phyloP scores from a whole-genome alignment of 2,888 invertebrate species.

The Machimus rusticus region DNA sequence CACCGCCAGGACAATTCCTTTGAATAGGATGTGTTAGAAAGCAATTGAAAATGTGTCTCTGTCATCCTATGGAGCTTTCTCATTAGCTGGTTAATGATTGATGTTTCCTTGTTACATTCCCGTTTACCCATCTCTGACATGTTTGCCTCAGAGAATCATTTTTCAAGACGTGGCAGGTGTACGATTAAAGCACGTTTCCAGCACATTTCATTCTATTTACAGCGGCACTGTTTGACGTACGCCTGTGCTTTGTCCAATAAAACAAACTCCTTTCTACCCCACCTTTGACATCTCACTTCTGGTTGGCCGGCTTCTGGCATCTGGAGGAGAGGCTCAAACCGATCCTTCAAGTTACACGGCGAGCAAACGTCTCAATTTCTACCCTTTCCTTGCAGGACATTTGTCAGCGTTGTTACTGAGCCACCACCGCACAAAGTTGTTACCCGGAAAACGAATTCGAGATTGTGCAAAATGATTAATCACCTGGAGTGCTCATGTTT shows the following conservation, averaged over 20 bases:
- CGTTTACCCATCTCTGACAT: constrained; percentile 36
- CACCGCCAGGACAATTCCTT: background rate
- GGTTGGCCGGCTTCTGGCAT: background rate
- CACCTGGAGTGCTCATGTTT: constrained; percentile 51
- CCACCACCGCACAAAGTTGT: constrained; percentile 54
- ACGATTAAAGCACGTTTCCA: constrained; percentile 45
- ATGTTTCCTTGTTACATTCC: constrained; percentile 43
- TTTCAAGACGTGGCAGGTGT: constrained; percentile 55
- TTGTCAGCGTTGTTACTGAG: constrained; percentile 64
- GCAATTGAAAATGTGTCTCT: constrained; percentile 38
- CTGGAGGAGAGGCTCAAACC: background rate
- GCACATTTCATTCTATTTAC: constrained; percentile 9
- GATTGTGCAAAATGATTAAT: constrained; percentile 50
- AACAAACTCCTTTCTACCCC: constrained; percentile 3
- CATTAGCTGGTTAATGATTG: constrained; percentile 42
- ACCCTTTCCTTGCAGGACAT: constrained; percentile 57
- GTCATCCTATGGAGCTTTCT: background rate
- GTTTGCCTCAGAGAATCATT: constrained; percentile 53
- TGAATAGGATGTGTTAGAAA: background rate
- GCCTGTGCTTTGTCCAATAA: background rate
- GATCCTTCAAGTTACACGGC: background rate
- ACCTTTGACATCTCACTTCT: constrained; percentile 17
- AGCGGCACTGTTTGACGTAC: background rate
- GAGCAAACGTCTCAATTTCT: constrained; percentile 8
- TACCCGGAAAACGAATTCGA: constrained; percentile 49